Evolutionary conservation across 2,888 invertebrate genomes (phyloP), one percentile per base, ranked within the genome.

Genomic region (Phasia obesa): DNA sequence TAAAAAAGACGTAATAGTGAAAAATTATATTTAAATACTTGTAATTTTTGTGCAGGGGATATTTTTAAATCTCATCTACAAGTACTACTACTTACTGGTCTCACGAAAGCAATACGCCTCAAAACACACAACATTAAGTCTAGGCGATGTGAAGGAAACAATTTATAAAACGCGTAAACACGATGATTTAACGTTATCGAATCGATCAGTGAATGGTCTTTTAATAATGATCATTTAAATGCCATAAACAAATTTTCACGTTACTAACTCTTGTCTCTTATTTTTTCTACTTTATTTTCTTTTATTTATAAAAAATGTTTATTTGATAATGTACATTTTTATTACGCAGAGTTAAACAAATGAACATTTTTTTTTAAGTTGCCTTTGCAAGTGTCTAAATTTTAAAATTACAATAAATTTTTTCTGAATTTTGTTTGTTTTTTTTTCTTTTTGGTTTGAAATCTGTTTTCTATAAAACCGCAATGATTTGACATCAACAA

Each of bases 241-340:
- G 71, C 79, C 79, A 79, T 83, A 83, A 83, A 83, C 83, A 83
- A 76, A 83, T 83, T 83, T 83, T 83, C 83, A 83, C 83, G 76
- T 83, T 60, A 83, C 75, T 59, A 71, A 73, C 62, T 31, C 23
- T 35, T 47, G 62, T 31, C 35, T 53, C 15, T 27, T 7, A 25
- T 35, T 51, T 42, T 27, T 49, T 19, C 19, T 23, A 2, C 4
- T 31, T 42, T 65, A 11, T 23, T 47, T 35, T 44, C 2, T 27
- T 44, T 23, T 19, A 17, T 44, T 19, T 9, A 31, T 17, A 53
- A 57, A 65, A n/a, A 67, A 53, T 35, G 35, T 11, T 35, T 9
- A 53, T 69, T 67, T 60, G 27, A 67, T 67, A 67, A 75, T 42
- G 21, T 51, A n/a, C 19, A 62, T 31, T 62, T 53, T 55, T 62